phyloP scores from a whole-genome alignment of 2,797 vertebrate genomes.

The Danio choprae region DNA sequence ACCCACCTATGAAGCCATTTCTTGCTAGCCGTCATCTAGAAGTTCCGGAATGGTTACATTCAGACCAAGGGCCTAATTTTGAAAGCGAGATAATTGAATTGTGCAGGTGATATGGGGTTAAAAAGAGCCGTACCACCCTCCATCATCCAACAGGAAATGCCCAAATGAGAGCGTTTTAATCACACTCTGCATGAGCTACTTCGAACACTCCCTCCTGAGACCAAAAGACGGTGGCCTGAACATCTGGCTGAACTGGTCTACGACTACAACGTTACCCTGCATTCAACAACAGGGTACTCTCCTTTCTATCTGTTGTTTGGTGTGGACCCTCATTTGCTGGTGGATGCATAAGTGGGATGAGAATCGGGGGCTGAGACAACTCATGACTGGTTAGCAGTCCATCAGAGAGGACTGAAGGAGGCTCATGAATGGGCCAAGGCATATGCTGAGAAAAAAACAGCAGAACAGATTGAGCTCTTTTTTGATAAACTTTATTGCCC shows the following conservation, averaged over 20 bases:
- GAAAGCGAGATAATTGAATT: conserved; percentile 1
- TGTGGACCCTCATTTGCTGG: neutral
- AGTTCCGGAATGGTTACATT: neutral
- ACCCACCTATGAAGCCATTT: neutral
- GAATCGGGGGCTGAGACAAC: neutral
- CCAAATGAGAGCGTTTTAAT: neutral
- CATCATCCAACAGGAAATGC: neutral
- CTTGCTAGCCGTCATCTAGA: neutral
- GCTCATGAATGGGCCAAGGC: neutral
- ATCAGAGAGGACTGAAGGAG: neutral
- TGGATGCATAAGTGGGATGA: neutral
- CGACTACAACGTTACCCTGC: neutral
- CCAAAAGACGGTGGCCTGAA: neutral
- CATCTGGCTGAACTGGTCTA: neutral
- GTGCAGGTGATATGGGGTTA: neutral
- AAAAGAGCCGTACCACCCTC: neutral
- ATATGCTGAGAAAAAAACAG: neutral
- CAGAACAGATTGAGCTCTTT: neutral
- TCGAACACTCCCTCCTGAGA: neutral
- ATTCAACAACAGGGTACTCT: neutral
- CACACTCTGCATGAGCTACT: neutral
- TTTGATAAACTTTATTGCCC: neutral
- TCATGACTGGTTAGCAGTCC: neutral
- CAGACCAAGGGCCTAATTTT: neutral
- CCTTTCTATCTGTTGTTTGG: neutral